phyloP scores from a whole-genome alignment of 2,113 vertebrate genomes.

The Microcebus lehilahytsara region DNA sequence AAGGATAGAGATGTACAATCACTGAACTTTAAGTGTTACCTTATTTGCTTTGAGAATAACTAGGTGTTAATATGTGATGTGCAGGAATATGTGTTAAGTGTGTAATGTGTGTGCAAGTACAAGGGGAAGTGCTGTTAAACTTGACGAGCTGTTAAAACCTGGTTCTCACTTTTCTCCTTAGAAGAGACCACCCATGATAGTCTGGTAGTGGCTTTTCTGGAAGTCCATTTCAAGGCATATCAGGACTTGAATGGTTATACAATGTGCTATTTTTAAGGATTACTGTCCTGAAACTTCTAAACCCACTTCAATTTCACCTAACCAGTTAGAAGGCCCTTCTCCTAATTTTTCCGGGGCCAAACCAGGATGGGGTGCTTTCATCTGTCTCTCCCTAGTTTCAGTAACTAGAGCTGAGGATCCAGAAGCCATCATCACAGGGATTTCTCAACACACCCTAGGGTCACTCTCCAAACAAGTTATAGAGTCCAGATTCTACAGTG shows the following conservation, averaged over 20 bases:
- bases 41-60: not conserved
- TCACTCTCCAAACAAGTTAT: not conserved
- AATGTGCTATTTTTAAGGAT: conserved; percentile 1
- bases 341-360: not conserved
- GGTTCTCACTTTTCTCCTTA: not conserved
- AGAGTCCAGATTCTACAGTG: not conserved
- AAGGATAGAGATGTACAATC: not conserved
- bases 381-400: not conserved
- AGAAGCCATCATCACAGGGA: not conserved
- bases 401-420: not conserved
- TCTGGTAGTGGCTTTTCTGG: not conserved
- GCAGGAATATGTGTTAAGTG: not conserved
- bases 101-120: not conserved
- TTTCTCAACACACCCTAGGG: not conserved
- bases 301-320: not conserved
- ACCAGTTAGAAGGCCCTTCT: not conserved
- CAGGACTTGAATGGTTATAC: not conserved
- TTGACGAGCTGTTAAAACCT: not conserved
- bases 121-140: not conserved
- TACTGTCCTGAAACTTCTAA: conserved; percentile 19
- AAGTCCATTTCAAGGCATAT: not conserved
- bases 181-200: not conserved
- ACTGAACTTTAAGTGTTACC: not conserved
- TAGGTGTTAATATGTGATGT: not conserved
- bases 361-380: not conserved